phyloP scores from a whole-genome alignment of 2,888 invertebrate species.

The Volucella inflata region DNA sequence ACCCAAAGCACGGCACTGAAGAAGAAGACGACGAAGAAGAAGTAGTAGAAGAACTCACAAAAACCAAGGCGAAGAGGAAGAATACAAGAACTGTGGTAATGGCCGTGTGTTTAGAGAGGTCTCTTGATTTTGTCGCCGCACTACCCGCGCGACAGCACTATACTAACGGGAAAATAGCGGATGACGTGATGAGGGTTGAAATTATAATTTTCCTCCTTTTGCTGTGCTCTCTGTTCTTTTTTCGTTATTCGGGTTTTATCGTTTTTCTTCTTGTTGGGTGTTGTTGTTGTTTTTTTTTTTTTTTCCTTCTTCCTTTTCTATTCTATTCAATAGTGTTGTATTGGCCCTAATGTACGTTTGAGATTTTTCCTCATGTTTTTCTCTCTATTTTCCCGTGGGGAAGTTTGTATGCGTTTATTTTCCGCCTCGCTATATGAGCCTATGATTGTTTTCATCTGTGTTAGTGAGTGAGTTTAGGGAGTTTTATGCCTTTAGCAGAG shows the following conservation, averaged over 20 bases:
- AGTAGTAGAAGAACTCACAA: slow-evolving; percentile 13
- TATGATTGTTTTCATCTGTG: background rate
- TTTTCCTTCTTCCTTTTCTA: slow-evolving; percentile 23
- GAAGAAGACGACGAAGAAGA: slow-evolving; percentile 12
- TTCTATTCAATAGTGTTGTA: slow-evolving; percentile 43
- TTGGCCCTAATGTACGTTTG: slow-evolving; percentile 55
- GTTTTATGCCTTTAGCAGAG: slow-evolving; percentile 18
- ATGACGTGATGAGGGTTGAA: slow-evolving; percentile 76
- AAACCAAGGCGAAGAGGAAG: slow-evolving; percentile 24
- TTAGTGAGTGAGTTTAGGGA: slow-evolving; percentile 4
- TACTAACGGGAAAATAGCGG: slow-evolving; percentile 74
- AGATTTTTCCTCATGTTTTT: slow-evolving; percentile 61
- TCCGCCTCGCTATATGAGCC: background rate
- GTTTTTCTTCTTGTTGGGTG: slow-evolving; percentile 32
- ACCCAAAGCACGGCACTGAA: slow-evolving; percentile 21
- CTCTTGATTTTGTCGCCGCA: slow-evolving; percentile 62
- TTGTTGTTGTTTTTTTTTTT: slow-evolving; percentile 18
- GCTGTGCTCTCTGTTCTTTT: slow-evolving; percentile 6
- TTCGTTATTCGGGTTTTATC: slow-evolving; percentile 35
- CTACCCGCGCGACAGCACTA: slow-evolving; percentile 72
- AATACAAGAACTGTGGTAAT: slow-evolving; percentile 66
- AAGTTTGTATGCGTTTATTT: slow-evolving; percentile 49
- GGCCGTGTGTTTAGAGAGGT: slow-evolving; percentile 65
- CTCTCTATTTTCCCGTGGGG: slow-evolving; percentile 54
- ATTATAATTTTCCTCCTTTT: slow-evolving; percentile 70